These are phyloP conservation scores for Isichthys henryi DNA, from an alignment of 2,113 vertebrate genomes.

Conservation along the genomic window DNA sequence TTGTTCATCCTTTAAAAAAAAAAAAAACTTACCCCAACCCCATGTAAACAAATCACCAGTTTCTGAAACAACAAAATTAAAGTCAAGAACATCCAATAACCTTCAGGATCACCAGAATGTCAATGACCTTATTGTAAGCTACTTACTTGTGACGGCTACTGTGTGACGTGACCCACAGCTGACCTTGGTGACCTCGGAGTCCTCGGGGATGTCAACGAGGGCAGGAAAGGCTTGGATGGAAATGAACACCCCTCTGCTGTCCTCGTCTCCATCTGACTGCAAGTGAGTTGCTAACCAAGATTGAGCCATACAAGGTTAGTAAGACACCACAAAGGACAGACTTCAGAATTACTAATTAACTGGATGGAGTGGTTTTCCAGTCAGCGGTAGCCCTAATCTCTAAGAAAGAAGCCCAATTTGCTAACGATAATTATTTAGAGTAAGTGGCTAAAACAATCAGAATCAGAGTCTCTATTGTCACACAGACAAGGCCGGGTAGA, in stretches of 20 bases:
- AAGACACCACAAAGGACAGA: neutral
- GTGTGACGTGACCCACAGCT: slow-evolving; percentile 91
- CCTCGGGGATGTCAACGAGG: slow-evolving; percentile 70
- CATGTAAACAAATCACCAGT: slow-evolving; percentile 82
- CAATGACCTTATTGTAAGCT: neutral
- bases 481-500: neutral
- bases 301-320: neutral
- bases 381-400: neutral
- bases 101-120: neutral
- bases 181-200: slow-evolving; percentile 55
- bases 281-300: slow-evolving; percentile 1
- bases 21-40: slow-evolving; percentile 87
- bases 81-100: neutral
- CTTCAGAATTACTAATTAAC: neutral
- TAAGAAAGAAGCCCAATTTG: neutral
- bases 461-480: no score
- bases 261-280: slow-evolving; percentile 19
- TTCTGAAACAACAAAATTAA: slow-evolving; percentile 55
- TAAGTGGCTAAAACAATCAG: neutral
- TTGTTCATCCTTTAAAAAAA: neutral
- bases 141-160: slow-evolving; percentile 71
- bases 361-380: neutral
- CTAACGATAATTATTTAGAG: neutral
- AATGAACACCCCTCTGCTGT: slow-evolving; percentile 63
- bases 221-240: slow-evolving; percentile 87